These are phyloP conservation scores for Sardinella longiceps DNA, from an alignment of 2,797 vertebrate species.

Conservation along the genomic window DNA sequence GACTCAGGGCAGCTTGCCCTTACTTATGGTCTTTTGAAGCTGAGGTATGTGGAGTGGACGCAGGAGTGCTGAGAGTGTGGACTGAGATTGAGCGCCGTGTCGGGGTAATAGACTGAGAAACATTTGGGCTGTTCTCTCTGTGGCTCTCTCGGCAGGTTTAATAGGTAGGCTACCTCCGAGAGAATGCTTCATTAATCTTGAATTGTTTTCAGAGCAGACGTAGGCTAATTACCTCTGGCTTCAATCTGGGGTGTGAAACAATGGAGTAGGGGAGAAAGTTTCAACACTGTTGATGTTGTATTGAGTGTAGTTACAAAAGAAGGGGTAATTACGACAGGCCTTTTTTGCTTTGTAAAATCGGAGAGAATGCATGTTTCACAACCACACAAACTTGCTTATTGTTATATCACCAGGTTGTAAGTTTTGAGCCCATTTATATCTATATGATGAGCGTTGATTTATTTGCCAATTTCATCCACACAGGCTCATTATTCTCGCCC, in stretches of 20 bases:
- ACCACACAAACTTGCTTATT: not conserved
- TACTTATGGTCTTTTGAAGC: conserved; percentile 3
- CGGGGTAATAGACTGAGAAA: conserved; percentile 17
- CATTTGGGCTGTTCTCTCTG: not conserved
- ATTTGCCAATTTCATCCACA: not conserved
- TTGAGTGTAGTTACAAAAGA: conserved; percentile 35
- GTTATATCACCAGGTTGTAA: not conserved
- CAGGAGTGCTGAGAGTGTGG: not conserved
- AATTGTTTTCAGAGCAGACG: conserved; percentile 53
- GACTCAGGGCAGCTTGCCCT: not conserved
- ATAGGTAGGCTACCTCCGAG: conserved; percentile 14
- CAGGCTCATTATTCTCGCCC: not conserved
- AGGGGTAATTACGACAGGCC: not conserved
- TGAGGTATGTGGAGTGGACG: not conserved
- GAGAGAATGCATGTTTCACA: not conserved
- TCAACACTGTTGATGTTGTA: conserved; percentile 56
- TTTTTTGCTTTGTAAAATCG: not conserved
- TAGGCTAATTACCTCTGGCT: conserved; percentile 55
- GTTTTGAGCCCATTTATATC: not conserved
- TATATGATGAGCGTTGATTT: not conserved
- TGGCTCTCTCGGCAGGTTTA: not conserved
- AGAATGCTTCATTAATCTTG: conserved; percentile 45
- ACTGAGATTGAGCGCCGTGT: not conserved
- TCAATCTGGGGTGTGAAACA: conserved; percentile 53
- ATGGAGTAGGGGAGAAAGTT: conserved; percentile 52